Evolutionary conservation across 2,113 vertebrate genomes (phyloP).

Genomic region (Platysternon megacephalum): DNA sequence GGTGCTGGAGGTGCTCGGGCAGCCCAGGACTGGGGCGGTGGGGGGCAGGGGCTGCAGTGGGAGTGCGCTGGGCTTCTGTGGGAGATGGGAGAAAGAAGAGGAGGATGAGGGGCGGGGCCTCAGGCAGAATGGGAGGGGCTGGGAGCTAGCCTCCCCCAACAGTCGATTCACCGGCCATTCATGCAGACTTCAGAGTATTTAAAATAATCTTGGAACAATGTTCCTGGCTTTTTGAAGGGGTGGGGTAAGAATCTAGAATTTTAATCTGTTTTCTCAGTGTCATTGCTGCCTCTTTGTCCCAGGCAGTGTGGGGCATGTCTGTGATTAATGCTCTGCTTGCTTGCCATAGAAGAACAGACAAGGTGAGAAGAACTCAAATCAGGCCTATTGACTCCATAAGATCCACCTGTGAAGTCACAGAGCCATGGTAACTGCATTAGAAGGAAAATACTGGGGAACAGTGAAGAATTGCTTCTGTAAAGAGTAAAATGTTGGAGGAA

Average conservation of each 20-base stretch:
- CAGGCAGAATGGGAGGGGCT: too few relatives aligned
- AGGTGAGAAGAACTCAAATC: not conserved
- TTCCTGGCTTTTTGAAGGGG: not conserved
- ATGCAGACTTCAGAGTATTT: not conserved
- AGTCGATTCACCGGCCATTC: too few relatives aligned
- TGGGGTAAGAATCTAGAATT: not conserved
- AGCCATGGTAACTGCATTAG: not conserved
- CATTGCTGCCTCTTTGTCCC: not conserved
- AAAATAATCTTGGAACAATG: not conserved
- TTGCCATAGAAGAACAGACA: not conserved
- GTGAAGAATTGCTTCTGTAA: not conserved
- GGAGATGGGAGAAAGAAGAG: too few relatives aligned
- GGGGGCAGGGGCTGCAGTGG: too few relatives aligned
- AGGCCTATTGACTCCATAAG: not conserved
- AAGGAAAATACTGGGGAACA: not conserved
- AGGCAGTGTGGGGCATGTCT: not conserved
- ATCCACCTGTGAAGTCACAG: not conserved
- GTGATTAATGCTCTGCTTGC: not conserved
- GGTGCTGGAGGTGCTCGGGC: too few relatives aligned
- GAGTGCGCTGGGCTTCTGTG: too few relatives aligned
- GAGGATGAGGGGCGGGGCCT: too few relatives aligned
- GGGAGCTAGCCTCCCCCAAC: too few relatives aligned
- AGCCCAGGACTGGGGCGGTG: too few relatives aligned
- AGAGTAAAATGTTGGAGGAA: slow-evolving; percentile 5
- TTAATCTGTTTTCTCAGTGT: not conserved